phyloP scores from a whole-genome alignment of 2,888 invertebrate species.

The Lathronympha strigana region DNA sequence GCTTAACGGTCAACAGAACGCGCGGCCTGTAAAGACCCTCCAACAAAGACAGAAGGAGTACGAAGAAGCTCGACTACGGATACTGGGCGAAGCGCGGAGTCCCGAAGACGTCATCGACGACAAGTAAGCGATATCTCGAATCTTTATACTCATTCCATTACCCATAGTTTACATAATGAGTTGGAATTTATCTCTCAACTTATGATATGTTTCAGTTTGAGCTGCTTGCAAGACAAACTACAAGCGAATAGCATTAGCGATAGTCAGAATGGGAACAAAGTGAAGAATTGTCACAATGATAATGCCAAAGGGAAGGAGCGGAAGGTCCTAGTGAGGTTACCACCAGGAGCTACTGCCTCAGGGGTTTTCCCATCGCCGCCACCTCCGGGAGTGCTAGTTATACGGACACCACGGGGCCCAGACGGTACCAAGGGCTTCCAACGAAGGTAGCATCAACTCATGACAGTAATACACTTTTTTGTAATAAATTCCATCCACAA shows the following conservation, averaged over 20 bases:
- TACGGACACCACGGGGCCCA: constrained; percentile 91
- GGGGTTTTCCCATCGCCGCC: constrained; percentile 76
- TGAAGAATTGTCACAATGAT: constrained; percentile 62
- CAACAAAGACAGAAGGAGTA: constrained; percentile 97
- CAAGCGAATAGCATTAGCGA: constrained; percentile 76
- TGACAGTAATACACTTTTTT: constrained; percentile 50
- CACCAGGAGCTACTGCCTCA: constrained; percentile 65
- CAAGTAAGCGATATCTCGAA: constrained; percentile 70
- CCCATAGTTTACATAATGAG: constrained; percentile 50
- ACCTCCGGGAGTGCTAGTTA: constrained; percentile 81
- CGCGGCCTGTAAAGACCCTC: constrained; percentile 91
- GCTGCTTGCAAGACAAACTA: constrained; percentile 74
- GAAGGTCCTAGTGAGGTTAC: constrained; percentile 71
- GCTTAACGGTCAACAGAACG: constrained; percentile 81
- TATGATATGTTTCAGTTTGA: constrained; percentile 61
- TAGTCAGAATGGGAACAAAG: constrained; percentile 63
- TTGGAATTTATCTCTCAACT: constrained; percentile 29
- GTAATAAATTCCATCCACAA: constrained; percentile 61
- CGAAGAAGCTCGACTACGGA: constrained; percentile 94
- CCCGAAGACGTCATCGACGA: constrained; percentile 89
- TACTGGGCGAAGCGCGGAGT: constrained; percentile 93
- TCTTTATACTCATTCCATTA: not conserved
- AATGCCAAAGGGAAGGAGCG: constrained; percentile 73
- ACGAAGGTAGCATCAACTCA: constrained; percentile 71
- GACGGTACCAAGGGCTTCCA: constrained; percentile 87